Evolutionary conservation across 2,888 invertebrate genomes (phyloP).

Genomic region (Psococerastis gibbosa): DNA sequence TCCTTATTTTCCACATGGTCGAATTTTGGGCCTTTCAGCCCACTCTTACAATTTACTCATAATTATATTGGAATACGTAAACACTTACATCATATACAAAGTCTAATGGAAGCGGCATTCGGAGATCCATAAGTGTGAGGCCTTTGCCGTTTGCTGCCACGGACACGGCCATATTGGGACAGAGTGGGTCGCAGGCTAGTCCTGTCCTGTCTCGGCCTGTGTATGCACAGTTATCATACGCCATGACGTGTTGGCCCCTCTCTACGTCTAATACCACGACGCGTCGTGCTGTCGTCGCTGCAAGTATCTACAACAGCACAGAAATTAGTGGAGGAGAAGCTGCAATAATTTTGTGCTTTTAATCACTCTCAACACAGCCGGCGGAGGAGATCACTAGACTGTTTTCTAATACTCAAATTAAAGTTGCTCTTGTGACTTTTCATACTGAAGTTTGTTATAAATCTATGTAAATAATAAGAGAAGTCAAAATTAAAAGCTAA

Average conservation of each 20-base stretch:
- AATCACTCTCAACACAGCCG: too few species aligned
- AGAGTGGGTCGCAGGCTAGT: constrained; percentile 27
- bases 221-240: constrained; percentile 30
- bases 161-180: constrained; percentile 28
- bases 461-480: too few species aligned
- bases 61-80: too few species aligned
- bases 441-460: too few species aligned
- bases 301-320: constrained; percentile 27
- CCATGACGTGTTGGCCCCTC: constrained; percentile 27
- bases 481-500: too few species aligned
- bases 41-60: too few species aligned
- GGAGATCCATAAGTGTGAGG: constrained; percentile 28
- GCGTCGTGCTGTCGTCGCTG: constrained; percentile 28
- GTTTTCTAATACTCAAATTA: too few species aligned
- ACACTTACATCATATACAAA: constrained; percentile 29
- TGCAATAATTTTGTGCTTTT: too few species aligned
- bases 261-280: constrained; percentile 30
- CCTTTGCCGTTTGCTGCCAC: constrained; percentile 31
- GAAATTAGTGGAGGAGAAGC: constrained; percentile 10
- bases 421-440: too few species aligned
- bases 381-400: too few species aligned
- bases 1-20: too few species aligned
- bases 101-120: constrained; percentile 30
- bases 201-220: constrained; percentile 28
- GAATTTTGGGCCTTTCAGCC: too few species aligned